Percentiles rank a stretch among this genome's conserved stretches.
phyloP scores from a whole-genome alignment of 2,113 vertebrate genomes.

The Mugil cephalus region DNA sequence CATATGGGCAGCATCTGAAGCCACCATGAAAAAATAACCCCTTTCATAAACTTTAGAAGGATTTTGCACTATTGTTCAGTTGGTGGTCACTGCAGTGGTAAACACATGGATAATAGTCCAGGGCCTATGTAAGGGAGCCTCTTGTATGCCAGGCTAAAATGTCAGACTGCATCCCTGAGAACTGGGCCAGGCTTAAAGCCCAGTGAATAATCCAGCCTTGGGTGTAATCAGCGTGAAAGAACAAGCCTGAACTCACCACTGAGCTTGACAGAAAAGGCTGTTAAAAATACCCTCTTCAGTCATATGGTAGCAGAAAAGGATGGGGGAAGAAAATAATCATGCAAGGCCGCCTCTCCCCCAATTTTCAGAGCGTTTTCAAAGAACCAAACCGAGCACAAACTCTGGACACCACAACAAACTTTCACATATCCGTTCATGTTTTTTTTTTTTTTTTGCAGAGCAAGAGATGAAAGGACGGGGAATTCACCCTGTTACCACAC shows the following conservation, averaged over 20 bases:
- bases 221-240: constrained; percentile 78
- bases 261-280: constrained; percentile 49
- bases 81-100: constrained; percentile 68
- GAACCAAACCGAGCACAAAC: constrained; percentile 26
- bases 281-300: constrained; percentile 67
- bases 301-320: constrained; percentile 14
- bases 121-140: constrained; percentile 61
- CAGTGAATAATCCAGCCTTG: constrained; percentile 73
- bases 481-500: constrained; percentile 5
- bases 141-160: constrained; percentile 70
- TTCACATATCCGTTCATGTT: constrained; percentile 20
- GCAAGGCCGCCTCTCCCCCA: not conserved
- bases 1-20: constrained; percentile 33
- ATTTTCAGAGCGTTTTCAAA: constrained; percentile 28
- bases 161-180: constrained; percentile 67
- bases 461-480: constrained; percentile 22
- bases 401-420: constrained; percentile 47
- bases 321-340: not conserved
- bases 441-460: constrained; percentile 16
- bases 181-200: constrained; percentile 54
- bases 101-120: constrained; percentile 71
- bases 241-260: constrained; percentile 61
- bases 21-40: constrained; percentile 55
- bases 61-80: constrained; percentile 59
- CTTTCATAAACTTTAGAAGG: constrained; percentile 44